Percentiles rank a stretch among this genome's conserved stretches.
Evolutionary conservation across 2,113 vertebrate genomes (phyloP).

Genomic region (Grammomys surdaster): DNA sequence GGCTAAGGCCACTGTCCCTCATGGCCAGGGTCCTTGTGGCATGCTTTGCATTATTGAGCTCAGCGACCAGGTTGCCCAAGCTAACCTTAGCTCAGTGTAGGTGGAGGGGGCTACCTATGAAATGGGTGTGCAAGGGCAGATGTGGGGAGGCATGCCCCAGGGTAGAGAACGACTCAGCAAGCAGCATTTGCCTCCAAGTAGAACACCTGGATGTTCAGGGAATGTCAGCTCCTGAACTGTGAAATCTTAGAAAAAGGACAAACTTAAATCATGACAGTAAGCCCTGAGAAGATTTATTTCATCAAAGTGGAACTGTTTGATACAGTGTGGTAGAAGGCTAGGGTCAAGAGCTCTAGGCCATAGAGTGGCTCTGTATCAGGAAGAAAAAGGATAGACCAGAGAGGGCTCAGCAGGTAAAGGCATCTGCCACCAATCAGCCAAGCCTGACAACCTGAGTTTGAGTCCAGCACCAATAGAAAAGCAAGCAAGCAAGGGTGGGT

Average conservation of each 20-base stretch:
- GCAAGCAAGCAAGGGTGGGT: background rate
- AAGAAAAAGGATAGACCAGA: background rate
- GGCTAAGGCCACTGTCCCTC: background rate
- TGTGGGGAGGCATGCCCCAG: background rate
- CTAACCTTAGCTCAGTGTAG: background rate
- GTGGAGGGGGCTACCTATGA: accelerated
- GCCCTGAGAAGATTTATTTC: background rate
- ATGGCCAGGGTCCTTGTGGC: accelerated
- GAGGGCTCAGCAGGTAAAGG: background rate
- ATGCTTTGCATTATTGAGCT: background rate
- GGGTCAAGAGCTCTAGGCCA: background rate
- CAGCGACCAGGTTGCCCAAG: accelerated
- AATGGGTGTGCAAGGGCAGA: too few relatives aligned
- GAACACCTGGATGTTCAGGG: accelerated
- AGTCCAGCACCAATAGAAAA: background rate
- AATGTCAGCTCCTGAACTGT: background rate
- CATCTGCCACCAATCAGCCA: too few relatives aligned
- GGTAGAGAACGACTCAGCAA: background rate
- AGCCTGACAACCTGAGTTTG: background rate
- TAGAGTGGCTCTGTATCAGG: background rate
- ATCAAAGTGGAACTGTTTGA: background rate
- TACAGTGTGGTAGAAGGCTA: background rate
- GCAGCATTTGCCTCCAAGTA: background rate
- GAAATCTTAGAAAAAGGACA: background rate
- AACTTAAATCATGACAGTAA: background rate